These are phyloP conservation scores for Holacanthella duospinosa DNA, from an alignment of 2,888 invertebrate genomes.

Conservation along the genomic window DNA sequence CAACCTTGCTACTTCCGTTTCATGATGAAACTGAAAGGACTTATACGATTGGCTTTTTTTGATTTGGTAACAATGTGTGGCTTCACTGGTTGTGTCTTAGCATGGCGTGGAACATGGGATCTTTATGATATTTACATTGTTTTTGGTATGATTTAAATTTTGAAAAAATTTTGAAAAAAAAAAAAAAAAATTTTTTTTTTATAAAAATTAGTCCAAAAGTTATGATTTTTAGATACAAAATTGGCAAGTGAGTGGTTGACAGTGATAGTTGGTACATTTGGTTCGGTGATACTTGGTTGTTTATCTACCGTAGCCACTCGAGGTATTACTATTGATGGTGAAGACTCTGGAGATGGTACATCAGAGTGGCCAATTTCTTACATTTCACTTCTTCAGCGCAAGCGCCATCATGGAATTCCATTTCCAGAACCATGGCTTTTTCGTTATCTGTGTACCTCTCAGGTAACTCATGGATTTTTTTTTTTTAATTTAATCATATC, in stretches of 20 bases:
- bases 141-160: conserved; percentile 22
- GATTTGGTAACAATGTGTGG: conserved; percentile 62
- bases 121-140: conserved; percentile 34
- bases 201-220: background rate
- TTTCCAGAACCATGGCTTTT: conserved; percentile 34
- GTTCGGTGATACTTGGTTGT: conserved; percentile 69
- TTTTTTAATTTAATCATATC: too few species aligned
- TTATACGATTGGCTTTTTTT: conserved; percentile 57
- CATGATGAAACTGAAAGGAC: conserved; percentile 57
- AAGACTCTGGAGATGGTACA: conserved; percentile 69
- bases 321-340: conserved; percentile 78
- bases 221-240: background rate
- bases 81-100: conserved; percentile 39
- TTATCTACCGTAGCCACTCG: conserved; percentile 76
- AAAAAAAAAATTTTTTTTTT: background rate
- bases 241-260: conserved; percentile 67
- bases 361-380: conserved; percentile 40
- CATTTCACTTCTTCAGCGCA: conserved; percentile 17
- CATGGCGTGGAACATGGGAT: conserved; percentile 40
- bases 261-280: conserved; percentile 59
- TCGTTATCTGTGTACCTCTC: conserved; percentile 27
- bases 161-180: too few species aligned
- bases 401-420: conserved; percentile 20
- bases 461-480: too few species aligned
- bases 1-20: conserved; percentile 64